These are phyloP conservation scores for Fragum sueziense DNA, from an alignment of 2,888 invertebrate species.

Conservation along the genomic window DNA sequence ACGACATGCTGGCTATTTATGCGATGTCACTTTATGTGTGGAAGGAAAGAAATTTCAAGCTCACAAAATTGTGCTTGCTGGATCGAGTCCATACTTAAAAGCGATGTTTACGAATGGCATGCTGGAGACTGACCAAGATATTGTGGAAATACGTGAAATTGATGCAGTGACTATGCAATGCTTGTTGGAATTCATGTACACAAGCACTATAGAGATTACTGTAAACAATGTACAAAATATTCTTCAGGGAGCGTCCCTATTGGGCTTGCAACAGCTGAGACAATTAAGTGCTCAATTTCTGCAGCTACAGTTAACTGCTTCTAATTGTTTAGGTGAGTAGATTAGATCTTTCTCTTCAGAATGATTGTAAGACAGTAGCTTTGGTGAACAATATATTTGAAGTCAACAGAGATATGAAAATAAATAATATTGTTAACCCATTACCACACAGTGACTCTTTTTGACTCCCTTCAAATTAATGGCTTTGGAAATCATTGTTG, in stretches of 20 bases:
- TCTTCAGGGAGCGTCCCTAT: conserved; percentile 79
- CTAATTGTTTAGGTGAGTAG: conserved; percentile 79
- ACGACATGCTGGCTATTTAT: conserved; percentile 72
- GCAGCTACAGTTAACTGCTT: conserved; percentile 77
- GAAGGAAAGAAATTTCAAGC: conserved; percentile 76
- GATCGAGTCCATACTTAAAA: conserved; percentile 79
- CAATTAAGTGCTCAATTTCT: conserved; percentile 78
- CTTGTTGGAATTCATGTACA: conserved; percentile 80
- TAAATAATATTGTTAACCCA: too few relatives aligned
- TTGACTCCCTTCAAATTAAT: too few relatives aligned
- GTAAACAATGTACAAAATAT: conserved; percentile 79
- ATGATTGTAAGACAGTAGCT: neutral
- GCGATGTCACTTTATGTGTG: conserved; percentile 77
- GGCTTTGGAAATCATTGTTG: too few relatives aligned
- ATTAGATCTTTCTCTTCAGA: neutral
- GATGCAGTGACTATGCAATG: conserved; percentile 77
- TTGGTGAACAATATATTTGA: too few relatives aligned
- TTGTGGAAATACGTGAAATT: conserved; percentile 77
- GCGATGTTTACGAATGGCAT: conserved; percentile 82
- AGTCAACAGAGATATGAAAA: neutral
- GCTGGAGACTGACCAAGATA: conserved; percentile 77
- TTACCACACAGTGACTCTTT: too few relatives aligned
- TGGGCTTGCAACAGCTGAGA: conserved; percentile 74
- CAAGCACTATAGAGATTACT: conserved; percentile 77
- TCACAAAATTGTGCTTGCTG: conserved; percentile 79